These are phyloP conservation scores for Penaeus vannamei DNA, from an alignment of 1,140 invertebrate genomes.

Conservation along the genomic window DNA sequence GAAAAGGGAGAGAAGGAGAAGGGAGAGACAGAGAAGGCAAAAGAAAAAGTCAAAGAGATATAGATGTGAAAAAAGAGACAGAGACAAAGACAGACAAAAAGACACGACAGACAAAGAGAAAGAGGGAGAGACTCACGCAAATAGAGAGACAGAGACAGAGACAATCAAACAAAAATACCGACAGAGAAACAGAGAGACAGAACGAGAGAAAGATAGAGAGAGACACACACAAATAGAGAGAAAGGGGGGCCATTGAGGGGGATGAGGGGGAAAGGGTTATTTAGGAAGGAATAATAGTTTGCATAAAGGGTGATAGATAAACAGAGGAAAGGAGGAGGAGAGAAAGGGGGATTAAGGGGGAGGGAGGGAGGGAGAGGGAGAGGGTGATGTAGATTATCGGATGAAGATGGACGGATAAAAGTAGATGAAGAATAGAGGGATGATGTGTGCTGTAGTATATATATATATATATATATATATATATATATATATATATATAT, in stretches of 20 bases:
- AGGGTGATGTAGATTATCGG: background rate
- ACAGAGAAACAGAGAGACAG: too few species aligned
- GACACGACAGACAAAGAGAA: too few species aligned
- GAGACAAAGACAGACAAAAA: background rate
- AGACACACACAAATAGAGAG: background rate
- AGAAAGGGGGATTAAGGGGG: too few species aligned
- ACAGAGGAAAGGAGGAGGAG: too few species aligned
- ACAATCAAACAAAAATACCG: too few species aligned
- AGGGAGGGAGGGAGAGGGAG: background rate
- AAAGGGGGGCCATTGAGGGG: too few species aligned
- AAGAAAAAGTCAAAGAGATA: background rate
- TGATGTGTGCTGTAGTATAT: slow-evolving; percentile 9
- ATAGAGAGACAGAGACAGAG: slow-evolving; percentile 16
- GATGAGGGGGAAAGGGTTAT: too few species aligned
- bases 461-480: background rate
- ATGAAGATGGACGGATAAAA: background rate
- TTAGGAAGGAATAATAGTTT: too few species aligned
- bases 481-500: too few species aligned
- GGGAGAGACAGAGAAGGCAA: background rate
- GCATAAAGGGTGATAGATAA: too few species aligned
- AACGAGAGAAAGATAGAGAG: slow-evolving; percentile 8
- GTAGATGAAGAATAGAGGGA: background rate
- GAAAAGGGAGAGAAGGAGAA: background rate
- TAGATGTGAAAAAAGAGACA: background rate
- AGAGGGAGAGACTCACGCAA: background rate